Base-by-base conservation (phyloP, 2,797 vertebrate species). In the Gobio occitaniae region DNA sequence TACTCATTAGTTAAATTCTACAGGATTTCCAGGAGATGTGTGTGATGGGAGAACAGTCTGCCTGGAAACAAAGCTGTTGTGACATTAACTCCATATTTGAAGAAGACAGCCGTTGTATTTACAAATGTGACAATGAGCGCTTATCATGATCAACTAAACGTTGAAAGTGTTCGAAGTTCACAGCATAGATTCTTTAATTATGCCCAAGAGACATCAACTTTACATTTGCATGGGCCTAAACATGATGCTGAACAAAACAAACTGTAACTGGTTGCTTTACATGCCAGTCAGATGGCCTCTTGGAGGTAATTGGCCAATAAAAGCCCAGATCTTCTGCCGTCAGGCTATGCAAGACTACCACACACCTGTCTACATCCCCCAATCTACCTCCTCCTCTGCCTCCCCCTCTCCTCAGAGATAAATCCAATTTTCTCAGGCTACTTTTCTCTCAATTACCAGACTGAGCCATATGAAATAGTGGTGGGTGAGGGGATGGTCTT, bases 351-450 rank as follows among this genome's bases (percentile, higher is more conserved):
- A 15, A 65, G 2, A 65, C 13, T 65, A 32, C 29, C 29, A 16
- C 29, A 65, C 25, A 65, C 29, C 13, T 65, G 15, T 65, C 9
- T 50, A 29, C 44, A 36, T 47, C 21, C 21, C 79, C 63, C 15
- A 3, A 29, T 71, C 29, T 17, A 25, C 25, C 38, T 70, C 1
- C 25, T n/a, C 25, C 19, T 61, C 52, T 16, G 2, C 10, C 56
- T 72, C 25, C 38, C 52, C 44, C 68, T 66, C 52, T 78, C 19
- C 61, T 72, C 66, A 3, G 61, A 87, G 72, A 85, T 78, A 6
- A 48, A 89, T 89, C 72, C 80, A 88, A 85, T 90, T 89, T 90
- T 89, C 83, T 79, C 71, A 38, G 50, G 65, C 66, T 80, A 82
- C 41, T 85, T 61, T 75, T 87, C 77, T 78, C 32, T 75, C 70